These are phyloP conservation scores for Diorhabda elongata DNA, from an alignment of 1,140 invertebrate genomes.

Conservation along the genomic window DNA sequence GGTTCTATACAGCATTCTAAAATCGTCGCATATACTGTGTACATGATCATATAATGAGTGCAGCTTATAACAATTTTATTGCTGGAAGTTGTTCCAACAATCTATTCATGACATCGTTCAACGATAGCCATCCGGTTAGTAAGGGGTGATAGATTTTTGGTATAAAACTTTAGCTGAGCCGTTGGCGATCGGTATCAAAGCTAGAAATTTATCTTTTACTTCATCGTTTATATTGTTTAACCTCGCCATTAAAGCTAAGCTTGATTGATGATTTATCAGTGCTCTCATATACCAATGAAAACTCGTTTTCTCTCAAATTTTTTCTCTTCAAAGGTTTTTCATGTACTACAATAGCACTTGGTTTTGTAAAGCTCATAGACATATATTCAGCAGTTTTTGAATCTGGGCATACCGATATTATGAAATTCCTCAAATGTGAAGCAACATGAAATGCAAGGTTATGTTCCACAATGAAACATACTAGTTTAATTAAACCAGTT, in stretches of 20 bases:
- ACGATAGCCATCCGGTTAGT: constrained; percentile 34
- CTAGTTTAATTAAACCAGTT: constrained; percentile 1
- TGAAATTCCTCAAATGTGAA: background rate
- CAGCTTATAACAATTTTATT: constrained; percentile 22
- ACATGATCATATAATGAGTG: constrained; percentile 4
- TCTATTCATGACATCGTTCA: constrained; percentile 41
- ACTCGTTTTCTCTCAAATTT: constrained; percentile 3
- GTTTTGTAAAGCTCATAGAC: constrained; percentile 12
- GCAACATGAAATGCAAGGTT: constrained; percentile 12
- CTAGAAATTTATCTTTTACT: constrained; percentile 1
- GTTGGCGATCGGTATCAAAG: constrained; percentile 5
- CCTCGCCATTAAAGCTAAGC: constrained; percentile 5
- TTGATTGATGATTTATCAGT: constrained; percentile 4
- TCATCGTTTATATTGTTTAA: background rate
- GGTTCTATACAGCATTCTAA: constrained; percentile 7
- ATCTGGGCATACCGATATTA: constrained; percentile 14
- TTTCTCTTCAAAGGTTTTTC: constrained; percentile 5
- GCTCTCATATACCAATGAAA: constrained; percentile 7
- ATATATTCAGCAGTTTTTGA: constrained; percentile 9
- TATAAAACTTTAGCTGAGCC: background rate
- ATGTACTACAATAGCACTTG: constrained; percentile 10
- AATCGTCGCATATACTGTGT: background rate
- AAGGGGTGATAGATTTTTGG: constrained; percentile 24
- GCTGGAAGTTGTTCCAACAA: constrained; percentile 44
- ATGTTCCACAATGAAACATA: constrained; percentile 8